phyloP scores from a whole-genome alignment of 2,888 invertebrate genomes.

The Apodemia duryi region DNA sequence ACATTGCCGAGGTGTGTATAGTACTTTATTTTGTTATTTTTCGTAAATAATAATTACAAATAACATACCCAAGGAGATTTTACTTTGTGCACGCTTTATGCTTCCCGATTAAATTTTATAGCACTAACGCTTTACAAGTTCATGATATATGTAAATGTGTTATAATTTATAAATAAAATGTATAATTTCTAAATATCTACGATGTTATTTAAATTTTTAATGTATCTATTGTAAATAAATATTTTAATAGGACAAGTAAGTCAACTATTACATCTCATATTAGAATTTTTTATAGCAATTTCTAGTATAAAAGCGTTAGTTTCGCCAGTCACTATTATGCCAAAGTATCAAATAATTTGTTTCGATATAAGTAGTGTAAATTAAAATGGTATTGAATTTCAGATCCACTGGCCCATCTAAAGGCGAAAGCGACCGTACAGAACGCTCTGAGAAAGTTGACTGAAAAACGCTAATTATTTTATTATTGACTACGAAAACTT shows the following conservation, averaged over 20 bases:
- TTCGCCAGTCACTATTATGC: not conserved
- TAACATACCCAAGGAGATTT: slow-evolving; percentile 67
- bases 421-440: slow-evolving; percentile 78
- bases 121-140: slow-evolving; percentile 71
- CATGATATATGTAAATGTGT: slow-evolving; percentile 45
- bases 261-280: not conserved
- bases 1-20: slow-evolving; percentile 72
- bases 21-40: slow-evolving; percentile 37
- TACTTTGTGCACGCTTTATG: slow-evolving; percentile 75
- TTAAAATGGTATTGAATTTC: slow-evolving; percentile 41
- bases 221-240: slow-evolving; percentile 16
- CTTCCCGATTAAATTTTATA: slow-evolving; percentile 67
- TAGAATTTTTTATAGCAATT: not conserved
- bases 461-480: slow-evolving; percentile 66
- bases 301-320: not conserved
- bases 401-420: slow-evolving; percentile 76
- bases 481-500: slow-evolving; percentile 37
- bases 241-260: not conserved
- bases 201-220: slow-evolving; percentile 16
- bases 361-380: slow-evolving; percentile 13
- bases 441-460: slow-evolving; percentile 76
- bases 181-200: slow-evolving; percentile 31
- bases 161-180: slow-evolving; percentile 28
- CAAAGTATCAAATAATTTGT: not conserved
- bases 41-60: slow-evolving; percentile 72